Percentiles rank a stretch among this genome's conserved stretches.
These are phyloP conservation scores for Ochotona princeps DNA, from an alignment of 2,113 vertebrate genomes.

Conservation along the genomic window DNA sequence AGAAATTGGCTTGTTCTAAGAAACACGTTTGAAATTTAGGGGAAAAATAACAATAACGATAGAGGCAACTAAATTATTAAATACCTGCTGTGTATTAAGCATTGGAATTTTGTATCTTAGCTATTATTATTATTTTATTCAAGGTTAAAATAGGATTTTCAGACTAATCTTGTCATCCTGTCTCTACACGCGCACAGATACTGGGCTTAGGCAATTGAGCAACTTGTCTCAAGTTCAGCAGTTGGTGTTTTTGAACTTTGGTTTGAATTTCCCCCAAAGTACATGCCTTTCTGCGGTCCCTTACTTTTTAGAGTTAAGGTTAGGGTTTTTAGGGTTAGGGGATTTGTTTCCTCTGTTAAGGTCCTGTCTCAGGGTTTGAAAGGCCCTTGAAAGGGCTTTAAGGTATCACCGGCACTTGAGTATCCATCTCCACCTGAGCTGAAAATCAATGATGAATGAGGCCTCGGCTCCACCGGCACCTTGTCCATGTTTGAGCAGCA, in stretches of 20 bases:
- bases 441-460: background rate
- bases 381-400: slow-evolving; percentile 31
- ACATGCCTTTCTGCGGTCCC: rapidly evolving
- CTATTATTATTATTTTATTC: background rate
- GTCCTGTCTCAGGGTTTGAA: background rate
- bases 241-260: background rate
- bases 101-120: background rate
- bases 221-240: background rate
- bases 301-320: too few relatives aligned
- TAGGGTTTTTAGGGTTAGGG: too few relatives aligned
- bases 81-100: background rate
- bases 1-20: slow-evolving; percentile 18
- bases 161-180: background rate
- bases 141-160: background rate
- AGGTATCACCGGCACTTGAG: background rate
- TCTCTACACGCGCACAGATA: background rate
- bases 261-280: background rate
- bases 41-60: background rate
- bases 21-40: background rate
- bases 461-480: background rate
- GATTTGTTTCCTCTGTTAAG: background rate
- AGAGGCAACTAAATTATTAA: background rate
- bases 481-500: background rate
- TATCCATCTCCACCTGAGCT: too few relatives aligned
- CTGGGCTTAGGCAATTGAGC: background rate